phyloP scores from a whole-genome alignment of 2,797 vertebrate genomes.

The Mus caroli region DNA sequence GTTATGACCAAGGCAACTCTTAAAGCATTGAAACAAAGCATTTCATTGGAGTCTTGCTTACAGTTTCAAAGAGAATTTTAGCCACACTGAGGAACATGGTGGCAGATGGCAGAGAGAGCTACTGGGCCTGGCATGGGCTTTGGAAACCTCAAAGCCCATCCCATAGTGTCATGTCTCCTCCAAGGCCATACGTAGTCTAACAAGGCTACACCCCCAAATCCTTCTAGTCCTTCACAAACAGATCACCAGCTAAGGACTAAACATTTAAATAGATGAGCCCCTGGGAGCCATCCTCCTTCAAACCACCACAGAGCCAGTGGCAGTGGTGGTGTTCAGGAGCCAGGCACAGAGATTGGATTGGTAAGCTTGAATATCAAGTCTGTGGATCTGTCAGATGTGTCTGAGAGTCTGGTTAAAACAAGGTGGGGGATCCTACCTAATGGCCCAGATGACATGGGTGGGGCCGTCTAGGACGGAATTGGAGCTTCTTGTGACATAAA shows the following conservation, averaged over 20 bases:
- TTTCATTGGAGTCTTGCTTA: neutral
- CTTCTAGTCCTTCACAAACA: neutral
- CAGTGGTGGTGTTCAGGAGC: neutral
- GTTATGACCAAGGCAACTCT: neutral
- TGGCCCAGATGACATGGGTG: no score
- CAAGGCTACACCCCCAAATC: neutral
- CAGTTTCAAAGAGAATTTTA: neutral
- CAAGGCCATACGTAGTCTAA: neutral
- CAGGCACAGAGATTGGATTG: neutral
- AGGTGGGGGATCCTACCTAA: neutral
- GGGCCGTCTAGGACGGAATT: no score
- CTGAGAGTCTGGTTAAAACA: neutral
- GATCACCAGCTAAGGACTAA: neutral
- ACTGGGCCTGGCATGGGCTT: neutral
- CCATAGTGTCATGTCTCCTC: no score
- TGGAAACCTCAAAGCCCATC: neutral
- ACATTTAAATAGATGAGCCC: neutral
- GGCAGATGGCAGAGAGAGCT: neutral
- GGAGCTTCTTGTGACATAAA: neutral
- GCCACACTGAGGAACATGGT: neutral
- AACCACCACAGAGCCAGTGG: neutral
- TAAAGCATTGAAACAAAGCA: neutral
- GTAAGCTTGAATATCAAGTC: neutral
- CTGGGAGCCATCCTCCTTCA: neutral
- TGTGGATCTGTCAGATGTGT: neutral